Evolutionary conservation across 2,888 invertebrate species (phyloP), one percentile per base, ranked within the genome.

Genomic region (Pharmacophagus antenor): DNA sequence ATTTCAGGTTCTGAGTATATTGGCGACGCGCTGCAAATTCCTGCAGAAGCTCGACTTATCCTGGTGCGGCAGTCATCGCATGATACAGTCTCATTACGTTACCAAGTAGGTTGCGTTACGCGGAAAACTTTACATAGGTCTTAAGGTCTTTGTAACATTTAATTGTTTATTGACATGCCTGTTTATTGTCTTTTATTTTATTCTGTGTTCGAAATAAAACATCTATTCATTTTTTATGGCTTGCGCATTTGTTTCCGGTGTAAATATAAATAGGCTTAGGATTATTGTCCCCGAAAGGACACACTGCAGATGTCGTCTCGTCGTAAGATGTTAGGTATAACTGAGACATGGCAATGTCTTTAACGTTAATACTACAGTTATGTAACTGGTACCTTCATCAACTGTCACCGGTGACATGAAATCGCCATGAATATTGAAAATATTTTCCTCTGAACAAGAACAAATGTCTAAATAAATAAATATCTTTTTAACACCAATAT

Each of bases 11-110:
- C 68, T 91, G 31, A 62, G 73, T 52, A 84, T 84, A 1, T 63
- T 91, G 10, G 84, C 91, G 0, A 75, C 80, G 63, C 92, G 94
- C 59, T 95, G 95, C 74, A 92, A 92, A 65, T 92, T 93, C 74
- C 85, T 97, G 51, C 95, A 95, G 73, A 94, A 94, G 77, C 79
- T 98, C 31, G 97, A 97, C 80, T 83, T 98, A 3, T 97, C 97
- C 0, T 98, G 98, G 97, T 97, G 97, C 76, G 96, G 96, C n/a
- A 93, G 93, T 67, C 86, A 87, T 77, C 78, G 77, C 61, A 88
- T 85, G 87, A 80, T 90, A 57, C 77, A 79, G 47, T 65, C 88
- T 1, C 70, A 76, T 69, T 84, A 77, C 41, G 77, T 89, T 1
- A 80, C 84, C 31, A 79, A 83, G 89, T 89, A 53, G 85, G 89